These are phyloP conservation scores for Harpagoxenus sublaevis DNA, from an alignment of 2,888 invertebrate species.

Conservation along the genomic window DNA sequence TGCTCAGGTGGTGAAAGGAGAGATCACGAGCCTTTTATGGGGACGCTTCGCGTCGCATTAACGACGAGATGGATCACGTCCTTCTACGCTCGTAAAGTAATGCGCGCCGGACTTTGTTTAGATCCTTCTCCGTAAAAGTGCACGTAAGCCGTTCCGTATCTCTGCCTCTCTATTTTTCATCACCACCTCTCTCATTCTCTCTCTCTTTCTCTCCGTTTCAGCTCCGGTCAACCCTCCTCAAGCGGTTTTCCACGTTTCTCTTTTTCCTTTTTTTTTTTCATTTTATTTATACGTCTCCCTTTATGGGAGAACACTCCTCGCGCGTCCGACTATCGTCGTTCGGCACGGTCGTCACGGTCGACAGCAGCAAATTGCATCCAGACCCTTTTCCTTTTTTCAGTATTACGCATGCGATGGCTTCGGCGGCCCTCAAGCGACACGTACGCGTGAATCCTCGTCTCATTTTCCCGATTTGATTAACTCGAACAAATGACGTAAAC, in stretches of 20 bases:
- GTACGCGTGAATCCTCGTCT: slow-evolving; percentile 59
- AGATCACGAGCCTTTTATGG: slow-evolving; percentile 79
- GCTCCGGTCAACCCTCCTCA: slow-evolving; percentile 26
- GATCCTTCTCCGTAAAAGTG: slow-evolving; percentile 73
- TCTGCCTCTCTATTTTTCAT: slow-evolving; percentile 30
- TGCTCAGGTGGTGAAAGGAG: slow-evolving; percentile 51
- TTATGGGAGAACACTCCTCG: slow-evolving; percentile 55
- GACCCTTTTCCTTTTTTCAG: slow-evolving; percentile 55
- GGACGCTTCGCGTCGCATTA: slow-evolving; percentile 82
- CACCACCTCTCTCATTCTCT: neutral
- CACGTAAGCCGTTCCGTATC: slow-evolving; percentile 76
- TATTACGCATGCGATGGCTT: slow-evolving; percentile 50
- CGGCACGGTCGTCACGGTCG: slow-evolving; percentile 70
- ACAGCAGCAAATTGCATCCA: slow-evolving; percentile 77
- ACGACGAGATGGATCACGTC: slow-evolving; percentile 85
- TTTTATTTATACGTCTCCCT: slow-evolving; percentile 55
- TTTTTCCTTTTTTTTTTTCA: slow-evolving; percentile 24
- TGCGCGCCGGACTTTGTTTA: slow-evolving; percentile 83
- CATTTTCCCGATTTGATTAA: slow-evolving; percentile 68
- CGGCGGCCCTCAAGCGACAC: slow-evolving; percentile 39
- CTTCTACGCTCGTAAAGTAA: slow-evolving; percentile 83
- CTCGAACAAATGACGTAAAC: slow-evolving; percentile 58
- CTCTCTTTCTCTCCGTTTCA: slow-evolving; percentile 42
- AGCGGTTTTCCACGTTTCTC: slow-evolving; percentile 33
- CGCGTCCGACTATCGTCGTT: slow-evolving; percentile 59